phyloP scores from a whole-genome alignment of 2,797 vertebrate genomes.

The Mergus octosetaceus region DNA sequence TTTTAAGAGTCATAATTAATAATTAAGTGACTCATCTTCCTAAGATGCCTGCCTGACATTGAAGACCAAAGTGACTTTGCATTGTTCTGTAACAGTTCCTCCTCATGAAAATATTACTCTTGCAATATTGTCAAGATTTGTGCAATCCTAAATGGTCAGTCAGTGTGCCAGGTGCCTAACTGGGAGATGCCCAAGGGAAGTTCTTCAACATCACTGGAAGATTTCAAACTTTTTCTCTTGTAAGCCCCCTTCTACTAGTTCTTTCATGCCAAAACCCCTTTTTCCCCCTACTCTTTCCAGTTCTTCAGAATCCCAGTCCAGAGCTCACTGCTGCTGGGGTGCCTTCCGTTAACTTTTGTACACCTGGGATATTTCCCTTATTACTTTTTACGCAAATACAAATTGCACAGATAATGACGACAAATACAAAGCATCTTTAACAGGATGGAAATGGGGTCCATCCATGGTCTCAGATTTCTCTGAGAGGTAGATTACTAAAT shows the following conservation, averaged over 20 bases:
- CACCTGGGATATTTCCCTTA: not conserved
- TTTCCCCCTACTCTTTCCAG: not conserved
- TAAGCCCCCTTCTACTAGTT: not conserved
- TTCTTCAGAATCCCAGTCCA: not conserved
- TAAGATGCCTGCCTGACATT: not conserved
- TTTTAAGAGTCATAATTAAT: not conserved
- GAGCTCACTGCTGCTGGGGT: not conserved
- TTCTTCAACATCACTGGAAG: not conserved
- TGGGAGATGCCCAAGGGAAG: not conserved
- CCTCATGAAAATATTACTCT: slow-evolving; percentile 47
- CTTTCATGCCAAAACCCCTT: not conserved
- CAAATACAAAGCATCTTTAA: not conserved
- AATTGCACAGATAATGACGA: not conserved
- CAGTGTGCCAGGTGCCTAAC: not conserved
- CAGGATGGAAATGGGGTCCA: not conserved
- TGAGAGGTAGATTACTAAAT: not conserved
- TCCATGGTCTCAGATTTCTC: not conserved
- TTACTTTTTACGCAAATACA: not conserved
- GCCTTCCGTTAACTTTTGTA: not conserved
- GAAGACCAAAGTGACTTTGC: not conserved
- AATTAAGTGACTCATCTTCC: not conserved
- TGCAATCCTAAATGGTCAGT: not conserved
- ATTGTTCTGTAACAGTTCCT: not conserved
- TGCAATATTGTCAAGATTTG: not conserved
- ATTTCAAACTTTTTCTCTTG: not conserved